Evolutionary conservation across 2,888 invertebrate species (phyloP).

Genomic region (Diaperis boleti): DNA sequence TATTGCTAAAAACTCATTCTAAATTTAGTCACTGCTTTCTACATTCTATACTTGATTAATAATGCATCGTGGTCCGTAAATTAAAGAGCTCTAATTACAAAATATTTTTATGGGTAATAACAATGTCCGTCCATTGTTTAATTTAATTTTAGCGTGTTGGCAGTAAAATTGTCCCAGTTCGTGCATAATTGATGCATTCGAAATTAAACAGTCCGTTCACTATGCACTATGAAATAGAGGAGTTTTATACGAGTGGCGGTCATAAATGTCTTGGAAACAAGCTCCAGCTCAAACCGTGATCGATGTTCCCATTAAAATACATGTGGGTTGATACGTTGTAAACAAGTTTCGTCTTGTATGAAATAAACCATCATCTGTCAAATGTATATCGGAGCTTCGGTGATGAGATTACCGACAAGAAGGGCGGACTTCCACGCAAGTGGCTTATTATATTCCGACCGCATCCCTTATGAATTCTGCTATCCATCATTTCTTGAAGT

Average conservation of each 20-base stretch:
- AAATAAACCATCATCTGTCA: conserved; percentile 47
- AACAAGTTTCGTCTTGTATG: conserved; percentile 43
- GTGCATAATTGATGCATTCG: neutral
- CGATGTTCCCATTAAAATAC: conserved; percentile 32
- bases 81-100: no score
- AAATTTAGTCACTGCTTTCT: no score
- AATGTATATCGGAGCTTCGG: conserved; percentile 43
- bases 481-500: conserved; percentile 61
- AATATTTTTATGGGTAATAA: neutral
- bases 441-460: conserved; percentile 62
- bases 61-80: no score
- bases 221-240: neutral
- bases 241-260: neutral
- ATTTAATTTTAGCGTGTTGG: neutral
- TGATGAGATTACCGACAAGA: conserved; percentile 47
- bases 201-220: neutral
- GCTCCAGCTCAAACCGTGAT: conserved; percentile 12
- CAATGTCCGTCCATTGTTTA: neutral
- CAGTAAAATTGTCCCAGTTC: neutral
- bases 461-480: conserved; percentile 61
- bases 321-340: conserved; percentile 36
- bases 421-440: conserved; percentile 52
- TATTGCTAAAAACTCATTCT: no score
- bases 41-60: no score
- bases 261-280: conserved; percentile 5